Evolutionary conservation across 2,797 vertebrate genomes (phyloP).

Genomic region (Cygnus olor): DNA sequence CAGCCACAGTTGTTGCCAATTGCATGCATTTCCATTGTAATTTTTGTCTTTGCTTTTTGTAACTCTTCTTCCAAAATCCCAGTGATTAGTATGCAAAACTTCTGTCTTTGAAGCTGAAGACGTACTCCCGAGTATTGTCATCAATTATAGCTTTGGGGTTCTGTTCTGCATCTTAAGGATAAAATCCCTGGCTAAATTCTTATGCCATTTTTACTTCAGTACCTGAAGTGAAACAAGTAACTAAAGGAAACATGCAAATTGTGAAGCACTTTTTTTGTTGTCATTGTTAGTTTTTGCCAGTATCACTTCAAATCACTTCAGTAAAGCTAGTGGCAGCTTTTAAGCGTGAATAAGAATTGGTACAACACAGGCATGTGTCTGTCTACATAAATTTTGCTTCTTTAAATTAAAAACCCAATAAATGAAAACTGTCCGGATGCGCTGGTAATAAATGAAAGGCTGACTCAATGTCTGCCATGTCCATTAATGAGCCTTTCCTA

Average conservation of each 20-base stretch:
- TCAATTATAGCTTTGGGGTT: not conserved
- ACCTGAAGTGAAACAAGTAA: not conserved
- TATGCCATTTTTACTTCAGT: not conserved
- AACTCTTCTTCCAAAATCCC: not conserved
- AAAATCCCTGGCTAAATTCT: conserved; percentile 4
- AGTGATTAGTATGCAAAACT: conserved; percentile 5
- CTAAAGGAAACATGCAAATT: not conserved
- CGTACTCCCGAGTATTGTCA: not conserved
- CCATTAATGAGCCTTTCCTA: conserved; percentile 64
- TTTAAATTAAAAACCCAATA: conserved; percentile 48
- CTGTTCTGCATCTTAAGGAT: not conserved
- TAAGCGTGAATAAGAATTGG: not conserved
- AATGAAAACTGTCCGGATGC: conserved; percentile 35
- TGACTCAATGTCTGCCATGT: conserved; percentile 7
- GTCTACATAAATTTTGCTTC: conserved; percentile 10
- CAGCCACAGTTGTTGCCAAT: not conserved
- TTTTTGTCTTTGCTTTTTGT: not conserved
- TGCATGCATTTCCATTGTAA: not conserved
- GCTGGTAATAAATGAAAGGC: conserved; percentile 44
- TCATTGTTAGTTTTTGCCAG: not conserved
- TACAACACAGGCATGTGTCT: not conserved
- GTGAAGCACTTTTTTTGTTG: not conserved
- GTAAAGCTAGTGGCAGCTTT: not conserved
- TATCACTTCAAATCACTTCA: not conserved
- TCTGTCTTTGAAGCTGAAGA: not conserved